Percentiles rank a stretch among this genome's conserved stretches.
phyloP scores from a whole-genome alignment of 2,888 invertebrate genomes.

The Drosophila maculinotata region DNA sequence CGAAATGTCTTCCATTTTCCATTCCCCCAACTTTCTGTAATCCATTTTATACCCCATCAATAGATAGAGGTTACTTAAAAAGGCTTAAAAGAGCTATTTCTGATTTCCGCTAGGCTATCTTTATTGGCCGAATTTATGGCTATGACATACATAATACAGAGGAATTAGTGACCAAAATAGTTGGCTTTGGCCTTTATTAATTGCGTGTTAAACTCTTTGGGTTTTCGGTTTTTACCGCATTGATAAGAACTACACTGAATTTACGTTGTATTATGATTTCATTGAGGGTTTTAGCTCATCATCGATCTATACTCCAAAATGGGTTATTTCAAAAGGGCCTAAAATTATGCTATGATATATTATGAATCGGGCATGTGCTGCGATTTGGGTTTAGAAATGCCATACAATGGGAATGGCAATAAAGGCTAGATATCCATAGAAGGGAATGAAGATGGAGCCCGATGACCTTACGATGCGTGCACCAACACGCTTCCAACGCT shows the following conservation, averaged over 20 bases:
- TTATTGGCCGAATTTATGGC: slow-evolving; percentile 15
- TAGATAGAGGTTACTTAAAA: too few species aligned
- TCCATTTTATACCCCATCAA: too few species aligned
- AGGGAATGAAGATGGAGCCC: not conserved
- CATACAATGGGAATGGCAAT: not conserved
- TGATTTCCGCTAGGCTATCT: not conserved
- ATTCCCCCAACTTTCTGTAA: too few species aligned
- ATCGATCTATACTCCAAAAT: not conserved
- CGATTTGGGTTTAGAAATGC: not conserved
- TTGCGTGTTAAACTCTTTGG: slow-evolving; percentile 32
- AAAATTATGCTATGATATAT: not conserved
- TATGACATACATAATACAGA: not conserved
- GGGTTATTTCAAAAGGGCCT: not conserved
- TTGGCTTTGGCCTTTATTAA: not conserved
- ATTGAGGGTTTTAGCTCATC: not conserved
- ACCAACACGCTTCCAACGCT: too few species aligned
- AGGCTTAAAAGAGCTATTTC: not conserved
- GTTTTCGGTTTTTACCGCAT: slow-evolving; percentile 3
- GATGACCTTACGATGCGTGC: too few species aligned
- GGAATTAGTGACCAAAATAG: slow-evolving; percentile 4
- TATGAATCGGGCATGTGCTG: not conserved
- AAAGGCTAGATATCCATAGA: not conserved
- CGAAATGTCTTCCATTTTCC: too few species aligned
- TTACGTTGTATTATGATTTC: not conserved
- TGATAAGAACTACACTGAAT: not conserved